Conservation (phyloP, 2,113 vertebrate genomes). For the Mormoops blainvillei region DNA sequence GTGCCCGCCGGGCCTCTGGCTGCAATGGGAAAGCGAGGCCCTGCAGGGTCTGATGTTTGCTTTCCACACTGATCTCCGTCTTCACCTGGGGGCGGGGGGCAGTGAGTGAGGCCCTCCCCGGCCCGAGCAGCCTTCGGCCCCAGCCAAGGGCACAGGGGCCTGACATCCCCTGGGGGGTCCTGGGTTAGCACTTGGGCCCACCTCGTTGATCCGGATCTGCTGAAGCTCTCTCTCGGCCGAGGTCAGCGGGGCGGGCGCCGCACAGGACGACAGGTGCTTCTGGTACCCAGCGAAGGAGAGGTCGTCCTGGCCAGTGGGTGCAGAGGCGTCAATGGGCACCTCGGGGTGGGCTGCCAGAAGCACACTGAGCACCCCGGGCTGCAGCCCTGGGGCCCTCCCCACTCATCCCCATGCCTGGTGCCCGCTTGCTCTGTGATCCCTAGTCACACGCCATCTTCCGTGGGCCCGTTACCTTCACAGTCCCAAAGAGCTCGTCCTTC, state of each 20-base stretch:
- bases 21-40: conserved; percentile 95
- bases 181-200: accelerated
- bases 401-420: background rate
- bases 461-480: conserved; percentile 85
- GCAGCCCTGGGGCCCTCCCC: background rate
- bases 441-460: background rate
- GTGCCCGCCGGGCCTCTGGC: conserved; percentile 89
- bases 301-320: conserved; percentile 85
- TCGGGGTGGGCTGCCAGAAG: background rate
- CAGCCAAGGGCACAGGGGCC: background rate
- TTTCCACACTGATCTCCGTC: conserved; percentile 95
- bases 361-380: background rate
- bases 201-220: conserved; percentile 95
- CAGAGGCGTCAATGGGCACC: background rate
- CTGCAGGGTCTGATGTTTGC: conserved; percentile 93
- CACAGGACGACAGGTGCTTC: conserved; percentile 90
- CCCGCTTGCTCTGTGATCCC: background rate
- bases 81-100: conserved; percentile 83
- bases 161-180: background rate
- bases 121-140: background rate
- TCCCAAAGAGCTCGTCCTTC: conserved; percentile 96
- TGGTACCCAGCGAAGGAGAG: conserved; percentile 93
- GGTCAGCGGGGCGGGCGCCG: conserved; percentile 90
- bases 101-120: background rate
- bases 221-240: conserved; percentile 93